These are phyloP conservation scores for Ischnura elegans DNA, from an alignment of 2,888 invertebrate species.

Conservation along the genomic window DNA sequence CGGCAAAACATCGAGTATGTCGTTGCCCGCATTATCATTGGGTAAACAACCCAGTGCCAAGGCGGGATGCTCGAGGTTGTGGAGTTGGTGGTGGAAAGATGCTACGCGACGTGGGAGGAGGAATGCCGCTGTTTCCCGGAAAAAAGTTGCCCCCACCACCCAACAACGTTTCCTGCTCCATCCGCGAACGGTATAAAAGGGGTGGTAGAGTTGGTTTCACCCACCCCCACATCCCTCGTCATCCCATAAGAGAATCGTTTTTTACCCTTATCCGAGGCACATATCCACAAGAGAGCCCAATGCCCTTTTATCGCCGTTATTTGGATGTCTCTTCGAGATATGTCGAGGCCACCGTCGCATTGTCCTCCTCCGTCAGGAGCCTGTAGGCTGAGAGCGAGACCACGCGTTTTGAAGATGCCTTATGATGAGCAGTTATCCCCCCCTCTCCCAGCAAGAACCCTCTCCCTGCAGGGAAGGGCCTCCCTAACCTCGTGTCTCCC, in stretches of 20 bases:
- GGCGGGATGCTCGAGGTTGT: background rate
- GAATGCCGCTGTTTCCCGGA: background rate
- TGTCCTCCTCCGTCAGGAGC: background rate
- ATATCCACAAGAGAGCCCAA: conserved; percentile 12
- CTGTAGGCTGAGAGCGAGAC: background rate
- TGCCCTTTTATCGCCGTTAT: conserved; percentile 24
- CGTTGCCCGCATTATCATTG: conserved; percentile 44
- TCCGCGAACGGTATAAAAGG: background rate
- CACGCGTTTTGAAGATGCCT: background rate
- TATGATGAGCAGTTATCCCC: conserved; percentile 9
- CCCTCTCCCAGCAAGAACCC: background rate
- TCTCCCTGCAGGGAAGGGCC: background rate
- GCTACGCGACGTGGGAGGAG: background rate
- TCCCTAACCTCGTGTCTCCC: background rate
- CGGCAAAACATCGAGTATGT: conserved; percentile 28
- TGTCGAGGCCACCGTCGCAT: conserved; percentile 7
- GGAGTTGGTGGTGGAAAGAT: background rate
- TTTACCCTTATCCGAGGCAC: conserved; percentile 20
- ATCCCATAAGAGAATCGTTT: conserved; percentile 9
- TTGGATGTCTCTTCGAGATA: background rate
- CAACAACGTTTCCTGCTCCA: background rate
- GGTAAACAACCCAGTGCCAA: conserved; percentile 42
- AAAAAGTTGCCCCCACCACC: background rate
- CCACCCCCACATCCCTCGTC: background rate
- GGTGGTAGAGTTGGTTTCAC: background rate